Base-by-base conservation (phyloP, 2,113 vertebrate genomes). In the Polyodon spathula region DNA sequence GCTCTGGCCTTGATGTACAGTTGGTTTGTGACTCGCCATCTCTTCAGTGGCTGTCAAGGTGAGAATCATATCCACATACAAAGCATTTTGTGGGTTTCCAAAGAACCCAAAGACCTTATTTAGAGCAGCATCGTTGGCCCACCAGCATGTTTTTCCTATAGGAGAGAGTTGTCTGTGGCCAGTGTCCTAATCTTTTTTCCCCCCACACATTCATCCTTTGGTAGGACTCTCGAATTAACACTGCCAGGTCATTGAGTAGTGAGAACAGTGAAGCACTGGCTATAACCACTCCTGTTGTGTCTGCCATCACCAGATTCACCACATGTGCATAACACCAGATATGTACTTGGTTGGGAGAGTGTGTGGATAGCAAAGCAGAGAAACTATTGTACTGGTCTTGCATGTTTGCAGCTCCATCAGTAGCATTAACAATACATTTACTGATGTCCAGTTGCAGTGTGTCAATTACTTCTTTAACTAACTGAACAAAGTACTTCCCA, bases 21-120 rank as follows among this genome's bases (percentile, higher is more conserved):
- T 52, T 52, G 50, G 50, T 14, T 62, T 53, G 7, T 44, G 2
- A 8, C 7, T 12, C 7, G 7, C 1, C 7, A 8, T 12, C 51
- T 27, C 56, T 51, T 52, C 60, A 66, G 53, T 41, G 5, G 56
- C 40, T 46, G 37, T 38, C 59, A 63, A 53, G 37, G 64, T 66
- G 38, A 66, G 39, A 48, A 65, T 46, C 14, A 71, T 37, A 17
- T 71, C 56, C 60, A 60, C 53, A 65, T 42, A 65, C 48, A 71
- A 53, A 5, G 53, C 69, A 58, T 48, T 56, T 37, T 68, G 56
- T 11, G 66, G 40, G 57, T 68, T 63, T 52, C 63, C 57, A 56
- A 64, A 67, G 11, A 58, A 62, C 6, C 71, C 65, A 69, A 63
- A 73, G 12, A 57, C 53, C n/a, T 69, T 66, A 61, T 8, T 55